Percentiles rank a stretch among this genome's conserved stretches.
These are phyloP conservation scores for Cassiopea xamachana DNA, from an alignment of 30 jellyfish, hydroid and myxozoan genomes.

Conservation along the genomic window DNA sequence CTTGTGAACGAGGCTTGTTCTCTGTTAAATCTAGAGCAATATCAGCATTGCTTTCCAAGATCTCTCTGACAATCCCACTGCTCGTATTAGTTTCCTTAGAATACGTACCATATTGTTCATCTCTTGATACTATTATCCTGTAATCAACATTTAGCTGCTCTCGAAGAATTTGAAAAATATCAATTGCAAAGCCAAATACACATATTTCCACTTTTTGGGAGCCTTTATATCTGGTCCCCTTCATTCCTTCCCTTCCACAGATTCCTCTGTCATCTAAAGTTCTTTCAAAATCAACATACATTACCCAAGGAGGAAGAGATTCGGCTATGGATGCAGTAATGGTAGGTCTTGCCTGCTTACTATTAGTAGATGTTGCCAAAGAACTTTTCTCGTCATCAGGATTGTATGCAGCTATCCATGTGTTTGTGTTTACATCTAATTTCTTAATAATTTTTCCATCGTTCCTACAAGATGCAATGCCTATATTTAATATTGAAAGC, in stretches of 20 bases:
- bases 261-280: background rate
- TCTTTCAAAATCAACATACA: background rate
- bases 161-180: constrained; percentile 3
- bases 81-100: background rate
- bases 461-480: background rate
- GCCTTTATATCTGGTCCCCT: background rate
- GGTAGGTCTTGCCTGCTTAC: background rate
- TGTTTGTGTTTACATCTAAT: background rate
- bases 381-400: background rate
- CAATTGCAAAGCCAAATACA: constrained; percentile 35
- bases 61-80: constrained; percentile 9
- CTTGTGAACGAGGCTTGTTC: background rate
- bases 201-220: background rate
- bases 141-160: background rate
- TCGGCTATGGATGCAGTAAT: background rate
- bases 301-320: constrained; percentile 9
- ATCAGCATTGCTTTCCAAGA: background rate
- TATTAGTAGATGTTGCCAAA: background rate
- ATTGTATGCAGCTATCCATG: background rate
- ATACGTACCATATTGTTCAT: constrained; percentile 29
- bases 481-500: background rate
- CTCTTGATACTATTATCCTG: background rate
- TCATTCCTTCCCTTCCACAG: constrained; percentile 6
- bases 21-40: constrained; percentile 2
- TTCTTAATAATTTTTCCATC: background rate